Conservation (phyloP, 1,140 invertebrate species). For the Vollenhovia emeryi region DNA sequence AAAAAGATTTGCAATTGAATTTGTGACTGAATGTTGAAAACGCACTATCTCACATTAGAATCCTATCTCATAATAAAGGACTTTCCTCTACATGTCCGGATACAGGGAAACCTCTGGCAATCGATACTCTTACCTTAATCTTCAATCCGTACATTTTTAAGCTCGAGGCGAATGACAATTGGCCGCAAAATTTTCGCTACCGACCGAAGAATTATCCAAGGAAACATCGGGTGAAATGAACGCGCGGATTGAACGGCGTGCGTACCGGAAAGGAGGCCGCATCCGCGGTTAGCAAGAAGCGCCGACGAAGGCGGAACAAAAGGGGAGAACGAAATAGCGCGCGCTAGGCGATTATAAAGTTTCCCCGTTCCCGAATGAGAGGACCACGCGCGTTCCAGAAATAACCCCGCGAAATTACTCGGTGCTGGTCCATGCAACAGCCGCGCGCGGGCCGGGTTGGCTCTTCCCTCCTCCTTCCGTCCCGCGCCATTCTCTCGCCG, state of each 20-base stretch:
- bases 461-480: neutral
- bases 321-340: constrained; percentile 16
- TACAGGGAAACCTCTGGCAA: too few species aligned
- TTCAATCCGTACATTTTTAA: neutral
- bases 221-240: neutral
- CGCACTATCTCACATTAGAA: too few species aligned
- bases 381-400: constrained; percentile 65
- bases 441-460: constrained; percentile 22
- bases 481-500: constrained; percentile 3
- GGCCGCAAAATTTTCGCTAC: neutral
- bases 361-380: constrained; percentile 69
- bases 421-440: constrained; percentile 4
- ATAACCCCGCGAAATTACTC: constrained; percentile 74
- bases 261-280: neutral
- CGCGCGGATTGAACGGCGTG: neutral
- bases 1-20: too few species aligned
- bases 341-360: constrained; percentile 71
- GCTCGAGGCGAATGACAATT: neutral
- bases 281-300: constrained; percentile 26
- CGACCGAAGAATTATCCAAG: neutral
- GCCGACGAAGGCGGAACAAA: constrained; percentile 6
- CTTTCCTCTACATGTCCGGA: too few species aligned
- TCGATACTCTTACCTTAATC: too few species aligned
- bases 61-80: too few species aligned
- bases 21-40: too few species aligned